phyloP scores from a whole-genome alignment of 35 echinoderm and acorn worm species.

The Stichopus chloronotus region DNA sequence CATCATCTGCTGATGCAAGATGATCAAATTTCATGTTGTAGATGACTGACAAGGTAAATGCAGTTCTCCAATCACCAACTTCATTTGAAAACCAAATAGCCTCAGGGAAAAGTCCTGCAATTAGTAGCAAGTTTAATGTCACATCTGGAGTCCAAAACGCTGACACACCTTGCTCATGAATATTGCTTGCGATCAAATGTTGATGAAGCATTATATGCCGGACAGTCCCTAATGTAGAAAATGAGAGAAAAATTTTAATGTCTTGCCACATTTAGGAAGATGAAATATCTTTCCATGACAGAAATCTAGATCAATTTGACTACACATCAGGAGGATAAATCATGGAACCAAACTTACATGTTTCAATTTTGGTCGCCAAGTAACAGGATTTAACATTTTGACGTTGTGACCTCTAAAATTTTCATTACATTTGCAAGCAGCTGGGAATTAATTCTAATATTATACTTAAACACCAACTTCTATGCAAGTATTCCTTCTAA shows the following conservation, averaged over 20 bases:
- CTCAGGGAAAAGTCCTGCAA: constrained; percentile 84
- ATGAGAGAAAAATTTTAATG: neutral
- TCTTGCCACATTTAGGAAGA: too few species aligned
- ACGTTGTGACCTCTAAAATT: too few species aligned
- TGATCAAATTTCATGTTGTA: constrained; percentile 56
- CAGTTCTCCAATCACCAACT: constrained; percentile 90
- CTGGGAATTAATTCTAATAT: too few species aligned
- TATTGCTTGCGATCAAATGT: constrained; percentile 37
- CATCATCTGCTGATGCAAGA: constrained; percentile 21
- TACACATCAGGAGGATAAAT: too few species aligned
- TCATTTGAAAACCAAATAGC: constrained; percentile 90
- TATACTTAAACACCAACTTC: too few species aligned
- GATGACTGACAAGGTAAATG: constrained; percentile 76
- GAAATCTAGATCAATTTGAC: too few species aligned
- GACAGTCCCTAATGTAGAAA: neutral
- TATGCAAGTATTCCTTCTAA: too few species aligned
- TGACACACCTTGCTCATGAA: constrained; percentile 82
- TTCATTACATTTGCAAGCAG: too few species aligned
- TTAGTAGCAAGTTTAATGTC: constrained; percentile 74
- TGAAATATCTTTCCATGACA: too few species aligned
- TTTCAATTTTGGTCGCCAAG: too few species aligned
- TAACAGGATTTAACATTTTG: too few species aligned
- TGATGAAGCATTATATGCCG: constrained; percentile 43
- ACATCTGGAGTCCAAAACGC: constrained; percentile 84
- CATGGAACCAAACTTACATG: too few species aligned